These are phyloP conservation scores for Poeciliopsis retropinna DNA, from an alignment of 2,113 vertebrate genomes.

Conservation along the genomic window DNA sequence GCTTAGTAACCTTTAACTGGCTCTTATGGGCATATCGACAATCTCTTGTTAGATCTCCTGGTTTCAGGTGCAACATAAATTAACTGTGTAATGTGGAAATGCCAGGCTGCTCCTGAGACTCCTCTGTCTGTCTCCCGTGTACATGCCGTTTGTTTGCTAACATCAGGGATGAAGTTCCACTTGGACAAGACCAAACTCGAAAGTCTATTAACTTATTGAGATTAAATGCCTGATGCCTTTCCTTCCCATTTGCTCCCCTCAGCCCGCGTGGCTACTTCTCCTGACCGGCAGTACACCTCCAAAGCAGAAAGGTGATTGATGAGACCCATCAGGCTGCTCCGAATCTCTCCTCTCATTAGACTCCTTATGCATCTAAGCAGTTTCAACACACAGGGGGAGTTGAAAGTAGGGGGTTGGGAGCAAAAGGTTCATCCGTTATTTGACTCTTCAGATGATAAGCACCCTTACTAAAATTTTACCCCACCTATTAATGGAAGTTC, in stretches of 20 bases:
- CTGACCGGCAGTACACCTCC: slow-evolving; percentile 71
- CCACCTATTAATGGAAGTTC: slow-evolving; percentile 67
- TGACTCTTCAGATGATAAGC: slow-evolving; percentile 67
- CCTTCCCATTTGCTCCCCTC: slow-evolving; percentile 34
- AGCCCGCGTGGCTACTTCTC: slow-evolving; percentile 44
- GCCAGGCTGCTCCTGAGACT: slow-evolving; percentile 63
- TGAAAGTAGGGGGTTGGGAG: slow-evolving; percentile 14
- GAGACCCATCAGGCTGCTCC: slow-evolving; percentile 78
- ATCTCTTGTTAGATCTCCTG: slow-evolving; percentile 50
- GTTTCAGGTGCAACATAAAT: slow-evolving; percentile 64
- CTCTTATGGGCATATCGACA: slow-evolving; percentile 50
- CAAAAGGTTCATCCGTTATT: slow-evolving; percentile 29
- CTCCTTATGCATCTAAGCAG: slow-evolving; percentile 65
- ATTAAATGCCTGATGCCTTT: slow-evolving; percentile 80
- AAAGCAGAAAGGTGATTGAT: slow-evolving; percentile 81
- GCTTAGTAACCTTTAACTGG: slow-evolving; percentile 52
- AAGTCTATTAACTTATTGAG: slow-evolving; percentile 84
- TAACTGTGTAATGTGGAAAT: slow-evolving; percentile 77
- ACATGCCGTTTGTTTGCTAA: slow-evolving; percentile 69
- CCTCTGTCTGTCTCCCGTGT: slow-evolving; percentile 40
- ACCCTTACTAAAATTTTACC: slow-evolving; percentile 67
- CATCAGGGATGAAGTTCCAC: slow-evolving; percentile 64
- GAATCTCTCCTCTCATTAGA: slow-evolving; percentile 82
- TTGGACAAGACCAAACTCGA: slow-evolving; percentile 48
- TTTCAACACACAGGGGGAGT: slow-evolving; percentile 47